These are phyloP conservation scores for Neoarius graeffei DNA, from an alignment of 2,113 vertebrate genomes.

Conservation along the genomic window DNA sequence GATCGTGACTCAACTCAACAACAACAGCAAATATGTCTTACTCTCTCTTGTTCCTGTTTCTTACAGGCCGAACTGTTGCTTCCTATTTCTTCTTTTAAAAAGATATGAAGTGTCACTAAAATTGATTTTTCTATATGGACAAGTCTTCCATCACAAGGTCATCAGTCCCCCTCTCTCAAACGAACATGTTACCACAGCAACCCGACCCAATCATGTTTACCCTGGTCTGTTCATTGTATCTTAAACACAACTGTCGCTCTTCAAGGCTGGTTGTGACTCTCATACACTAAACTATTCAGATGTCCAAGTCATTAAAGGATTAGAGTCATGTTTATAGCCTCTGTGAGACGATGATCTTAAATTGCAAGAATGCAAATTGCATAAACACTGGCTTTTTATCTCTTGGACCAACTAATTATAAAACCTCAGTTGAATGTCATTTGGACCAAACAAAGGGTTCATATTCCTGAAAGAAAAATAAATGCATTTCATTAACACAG, in stretches of 20 bases:
- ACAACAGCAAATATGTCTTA: neutral
- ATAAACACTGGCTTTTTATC: neutral
- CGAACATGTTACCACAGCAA: conserved; percentile 53
- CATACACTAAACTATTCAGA: neutral
- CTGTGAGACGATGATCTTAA: neutral
- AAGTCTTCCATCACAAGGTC: conserved; percentile 25
- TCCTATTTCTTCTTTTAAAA: neutral
- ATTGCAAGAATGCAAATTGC: neutral
- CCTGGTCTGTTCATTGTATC: conserved; percentile 12
- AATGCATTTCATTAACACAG: neutral
- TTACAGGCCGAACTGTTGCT: neutral
- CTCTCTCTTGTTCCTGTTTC: neutral
- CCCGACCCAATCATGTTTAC: conserved; percentile 13
- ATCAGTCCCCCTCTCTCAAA: neutral
- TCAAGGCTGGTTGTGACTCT: neutral
- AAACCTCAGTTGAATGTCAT: neutral
- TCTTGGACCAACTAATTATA: neutral
- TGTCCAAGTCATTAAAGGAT: conserved; percentile 22
- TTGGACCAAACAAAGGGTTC: neutral
- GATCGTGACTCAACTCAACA: neutral
- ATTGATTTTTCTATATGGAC: neutral
- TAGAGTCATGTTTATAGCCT: neutral
- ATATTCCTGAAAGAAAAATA: neutral
- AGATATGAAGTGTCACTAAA: neutral
- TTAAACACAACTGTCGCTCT: conserved; percentile 16